A percentile compares a stretch with the other conserved stretches of the same genome.
Conservation (phyloP, 2,888 invertebrate species). For the Dynastes hyllus region DNA sequence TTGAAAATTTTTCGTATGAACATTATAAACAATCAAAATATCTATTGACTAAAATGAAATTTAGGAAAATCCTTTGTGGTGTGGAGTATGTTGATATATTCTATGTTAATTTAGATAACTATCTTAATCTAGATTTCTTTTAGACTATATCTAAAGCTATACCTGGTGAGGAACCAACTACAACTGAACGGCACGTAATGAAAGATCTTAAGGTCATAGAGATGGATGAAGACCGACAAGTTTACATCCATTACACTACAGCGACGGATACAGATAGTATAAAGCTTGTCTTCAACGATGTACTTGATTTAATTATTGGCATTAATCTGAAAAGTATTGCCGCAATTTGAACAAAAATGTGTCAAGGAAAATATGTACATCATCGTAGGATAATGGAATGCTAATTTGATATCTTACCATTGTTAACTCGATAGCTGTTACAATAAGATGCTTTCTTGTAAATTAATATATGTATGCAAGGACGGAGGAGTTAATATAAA, state of each 20-base stretch:
- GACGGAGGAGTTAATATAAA: too few relatives aligned
- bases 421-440: too few relatives aligned
- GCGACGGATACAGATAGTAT: conserved; percentile 86
- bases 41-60: too few relatives aligned
- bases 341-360: not conserved
- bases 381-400: too few relatives aligned
- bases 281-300: conserved; percentile 81
- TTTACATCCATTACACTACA: conserved; percentile 83
- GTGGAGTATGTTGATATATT: too few relatives aligned
- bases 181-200: not conserved
- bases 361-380: not conserved
- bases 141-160: not conserved
- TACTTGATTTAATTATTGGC: conserved; percentile 77
- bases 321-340: conserved; percentile 24
- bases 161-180: not conserved
- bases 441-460: too few relatives aligned
- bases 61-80: too few relatives aligned
- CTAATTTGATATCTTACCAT: not conserved
- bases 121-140: not conserved
- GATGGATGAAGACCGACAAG: conserved; percentile 69
- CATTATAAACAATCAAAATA: too few relatives aligned
- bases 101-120: too few relatives aligned
- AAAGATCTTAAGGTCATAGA: conserved; percentile 64
- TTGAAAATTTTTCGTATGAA: too few relatives aligned
- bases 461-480: too few relatives aligned